These are phyloP conservation scores for Semicossyphus pulcher DNA, from an alignment of 2,113 vertebrate species.

Conservation along the genomic window DNA sequence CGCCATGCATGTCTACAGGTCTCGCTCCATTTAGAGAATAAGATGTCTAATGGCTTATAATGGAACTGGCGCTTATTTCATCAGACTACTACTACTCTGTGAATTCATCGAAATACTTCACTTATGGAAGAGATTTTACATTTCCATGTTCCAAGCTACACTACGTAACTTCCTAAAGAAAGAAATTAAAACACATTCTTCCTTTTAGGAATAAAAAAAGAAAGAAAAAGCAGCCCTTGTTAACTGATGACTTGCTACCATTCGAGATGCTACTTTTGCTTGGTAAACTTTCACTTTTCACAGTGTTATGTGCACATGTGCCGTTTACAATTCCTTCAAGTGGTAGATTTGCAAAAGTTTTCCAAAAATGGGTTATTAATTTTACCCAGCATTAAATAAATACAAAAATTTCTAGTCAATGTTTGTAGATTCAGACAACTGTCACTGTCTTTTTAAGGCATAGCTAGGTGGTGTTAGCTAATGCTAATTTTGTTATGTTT, in stretches of 20 bases:
- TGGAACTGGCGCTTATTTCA: conserved; percentile 20
- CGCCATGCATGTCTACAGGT: conserved; percentile 21
- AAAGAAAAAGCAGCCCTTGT: no score
- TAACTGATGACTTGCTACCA: no score
- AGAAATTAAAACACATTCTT: not conserved
- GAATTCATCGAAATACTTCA: not conserved
- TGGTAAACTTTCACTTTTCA: not conserved
- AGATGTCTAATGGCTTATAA: conserved; percentile 30
- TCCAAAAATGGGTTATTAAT: not conserved
- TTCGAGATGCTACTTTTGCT: not conserved
- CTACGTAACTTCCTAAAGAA: not conserved
- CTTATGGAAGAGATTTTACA: not conserved
- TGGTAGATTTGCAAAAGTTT: no score
- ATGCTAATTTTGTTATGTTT: no score
- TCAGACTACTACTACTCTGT: not conserved
- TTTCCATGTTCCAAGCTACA: not conserved
- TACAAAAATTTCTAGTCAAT: no score
- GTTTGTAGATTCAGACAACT: no score
- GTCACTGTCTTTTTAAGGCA: no score
- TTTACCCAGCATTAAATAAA: not conserved
- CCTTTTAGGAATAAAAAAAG: not conserved
- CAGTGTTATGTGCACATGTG: fast-evolving
- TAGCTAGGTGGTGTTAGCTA: no score
- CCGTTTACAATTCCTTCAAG: not conserved
- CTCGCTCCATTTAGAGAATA: conserved; percentile 37